These are phyloP conservation scores for Dolichomitus sp. DNA, from an alignment of 2,888 invertebrate genomes.

Conservation along the genomic window DNA sequence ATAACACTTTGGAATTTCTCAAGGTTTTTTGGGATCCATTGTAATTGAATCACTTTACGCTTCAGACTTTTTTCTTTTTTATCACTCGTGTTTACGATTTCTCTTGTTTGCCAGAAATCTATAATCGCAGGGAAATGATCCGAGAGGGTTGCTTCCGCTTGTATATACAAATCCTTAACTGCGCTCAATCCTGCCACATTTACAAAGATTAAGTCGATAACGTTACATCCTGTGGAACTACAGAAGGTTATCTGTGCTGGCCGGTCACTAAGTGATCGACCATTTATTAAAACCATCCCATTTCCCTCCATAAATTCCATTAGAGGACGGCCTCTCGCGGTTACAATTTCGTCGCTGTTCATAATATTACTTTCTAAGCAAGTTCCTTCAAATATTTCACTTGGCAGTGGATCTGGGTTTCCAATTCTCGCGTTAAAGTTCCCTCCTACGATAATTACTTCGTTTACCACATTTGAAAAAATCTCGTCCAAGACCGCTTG, in stretches of 20 bases:
- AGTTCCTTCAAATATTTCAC: constrained; percentile 22
- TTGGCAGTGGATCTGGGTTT: constrained; percentile 10
- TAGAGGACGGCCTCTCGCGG: constrained; percentile 29
- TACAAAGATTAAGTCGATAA: constrained; percentile 22
- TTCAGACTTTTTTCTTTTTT: background rate
- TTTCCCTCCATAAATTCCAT: constrained; percentile 21
- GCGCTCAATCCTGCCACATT: background rate
- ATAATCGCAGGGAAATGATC: constrained; percentile 4
- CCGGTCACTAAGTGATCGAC: constrained; percentile 17
- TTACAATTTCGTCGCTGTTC: constrained; percentile 18
- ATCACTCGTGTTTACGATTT: background rate
- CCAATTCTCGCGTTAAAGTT: constrained; percentile 29
- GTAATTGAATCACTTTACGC: background rate
- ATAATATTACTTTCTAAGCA: constrained; percentile 3
- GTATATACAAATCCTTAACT: constrained; percentile 8
- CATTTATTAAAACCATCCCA: constrained; percentile 12
- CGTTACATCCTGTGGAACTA: constrained; percentile 1
- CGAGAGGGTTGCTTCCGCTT: constrained; percentile 20
- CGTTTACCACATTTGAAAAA: background rate
- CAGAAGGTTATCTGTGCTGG: constrained; percentile 24
- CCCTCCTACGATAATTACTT: constrained; percentile 6
- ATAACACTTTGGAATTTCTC: background rate
- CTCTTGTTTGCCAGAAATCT: background rate
- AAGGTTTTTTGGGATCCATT: background rate
- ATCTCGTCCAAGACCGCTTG: constrained; percentile 19